Conservation (phyloP, 2,113 vertebrate genomes). For the Apistogramma diplotaenia region DNA sequence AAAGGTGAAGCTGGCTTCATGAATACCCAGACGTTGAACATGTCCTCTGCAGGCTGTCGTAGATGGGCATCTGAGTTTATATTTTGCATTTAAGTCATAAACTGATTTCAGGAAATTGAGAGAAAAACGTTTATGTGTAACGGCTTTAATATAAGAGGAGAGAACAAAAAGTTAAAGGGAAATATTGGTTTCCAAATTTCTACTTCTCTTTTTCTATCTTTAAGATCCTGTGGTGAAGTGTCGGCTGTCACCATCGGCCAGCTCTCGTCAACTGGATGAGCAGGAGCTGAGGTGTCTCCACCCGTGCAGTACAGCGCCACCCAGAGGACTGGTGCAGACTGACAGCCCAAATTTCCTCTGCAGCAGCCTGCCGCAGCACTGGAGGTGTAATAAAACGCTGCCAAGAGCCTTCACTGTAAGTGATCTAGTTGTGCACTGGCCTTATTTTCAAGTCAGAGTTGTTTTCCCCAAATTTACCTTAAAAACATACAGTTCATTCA, state of each 20-base stretch:
- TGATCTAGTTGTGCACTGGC: not conserved
- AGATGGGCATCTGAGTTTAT: not conserved
- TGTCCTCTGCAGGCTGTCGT: not conserved
- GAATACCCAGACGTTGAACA: too few species aligned
- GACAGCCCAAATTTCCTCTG: slow-evolving; percentile 97
- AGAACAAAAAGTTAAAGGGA: not conserved
- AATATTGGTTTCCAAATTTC: rapidly evolving
- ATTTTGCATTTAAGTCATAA: not conserved
- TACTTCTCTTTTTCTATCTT: slow-evolving; percentile 31
- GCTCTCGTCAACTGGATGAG: slow-evolving; percentile 70
- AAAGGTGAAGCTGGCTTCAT: not conserved
- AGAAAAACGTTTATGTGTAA: not conserved
- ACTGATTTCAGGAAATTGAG: not conserved
- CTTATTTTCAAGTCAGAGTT: not conserved
- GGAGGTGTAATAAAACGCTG: slow-evolving; percentile 95
- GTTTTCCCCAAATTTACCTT: not conserved
- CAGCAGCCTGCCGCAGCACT: slow-evolving; percentile 90
- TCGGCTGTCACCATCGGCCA: slow-evolving; percentile 81
- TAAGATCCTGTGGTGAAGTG: slow-evolving; percentile 84
- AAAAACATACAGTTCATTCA: not conserved
- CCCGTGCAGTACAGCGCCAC: slow-evolving; percentile 83
- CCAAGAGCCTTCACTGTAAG: slow-evolving; percentile 92
- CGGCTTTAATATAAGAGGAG: not conserved
- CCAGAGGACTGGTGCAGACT: slow-evolving; percentile 87
- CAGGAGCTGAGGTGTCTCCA: slow-evolving; percentile 74